phyloP scores from a whole-genome alignment of 2,888 invertebrate species.

The Drosophila ustulata region DNA sequence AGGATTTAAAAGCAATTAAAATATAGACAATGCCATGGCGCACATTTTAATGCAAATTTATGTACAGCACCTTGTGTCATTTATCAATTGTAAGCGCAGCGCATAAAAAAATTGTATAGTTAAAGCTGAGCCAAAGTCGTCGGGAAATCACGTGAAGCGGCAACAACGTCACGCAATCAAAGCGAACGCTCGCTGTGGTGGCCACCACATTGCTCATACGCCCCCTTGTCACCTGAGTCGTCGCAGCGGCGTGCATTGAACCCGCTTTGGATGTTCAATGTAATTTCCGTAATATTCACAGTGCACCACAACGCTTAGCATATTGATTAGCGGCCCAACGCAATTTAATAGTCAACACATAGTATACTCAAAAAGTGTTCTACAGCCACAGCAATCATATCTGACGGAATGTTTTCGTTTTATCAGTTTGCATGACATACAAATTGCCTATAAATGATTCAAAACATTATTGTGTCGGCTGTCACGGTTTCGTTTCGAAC shows the following conservation, averaged over 20 bases:
- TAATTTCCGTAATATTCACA: slow-evolving; percentile 53
- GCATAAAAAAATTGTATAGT: slow-evolving; percentile 38
- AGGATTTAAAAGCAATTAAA: slow-evolving; percentile 37
- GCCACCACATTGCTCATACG: slow-evolving; percentile 55
- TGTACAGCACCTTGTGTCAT: slow-evolving; percentile 49
- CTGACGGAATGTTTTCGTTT: slow-evolving; percentile 21
- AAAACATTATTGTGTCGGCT: slow-evolving; percentile 38
- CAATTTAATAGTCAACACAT: slow-evolving; percentile 29
- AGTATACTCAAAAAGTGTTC: slow-evolving; percentile 27
- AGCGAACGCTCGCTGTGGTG: slow-evolving; percentile 4
- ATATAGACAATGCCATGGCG: slow-evolving; percentile 14
- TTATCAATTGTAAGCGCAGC: slow-evolving; percentile 45
- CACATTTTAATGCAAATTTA: slow-evolving; percentile 46
- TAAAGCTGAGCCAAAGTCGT: slow-evolving; percentile 26
- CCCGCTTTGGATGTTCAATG: slow-evolving; percentile 52
- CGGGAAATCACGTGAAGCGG: slow-evolving; percentile 63
- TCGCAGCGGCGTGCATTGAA: slow-evolving; percentile 65
- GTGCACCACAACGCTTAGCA: slow-evolving; percentile 34
- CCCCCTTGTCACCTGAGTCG: slow-evolving; percentile 23
- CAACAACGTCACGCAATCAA: slow-evolving; percentile 49
- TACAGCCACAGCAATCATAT: not conserved
- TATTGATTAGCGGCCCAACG: slow-evolving; percentile 51
- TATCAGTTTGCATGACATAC: slow-evolving; percentile 53
- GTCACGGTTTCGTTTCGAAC: slow-evolving; percentile 15
- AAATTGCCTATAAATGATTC: slow-evolving; percentile 38